Evolutionary conservation across 2,888 invertebrate genomes (phyloP).

Genomic region (Oscheius sp.): DNA sequence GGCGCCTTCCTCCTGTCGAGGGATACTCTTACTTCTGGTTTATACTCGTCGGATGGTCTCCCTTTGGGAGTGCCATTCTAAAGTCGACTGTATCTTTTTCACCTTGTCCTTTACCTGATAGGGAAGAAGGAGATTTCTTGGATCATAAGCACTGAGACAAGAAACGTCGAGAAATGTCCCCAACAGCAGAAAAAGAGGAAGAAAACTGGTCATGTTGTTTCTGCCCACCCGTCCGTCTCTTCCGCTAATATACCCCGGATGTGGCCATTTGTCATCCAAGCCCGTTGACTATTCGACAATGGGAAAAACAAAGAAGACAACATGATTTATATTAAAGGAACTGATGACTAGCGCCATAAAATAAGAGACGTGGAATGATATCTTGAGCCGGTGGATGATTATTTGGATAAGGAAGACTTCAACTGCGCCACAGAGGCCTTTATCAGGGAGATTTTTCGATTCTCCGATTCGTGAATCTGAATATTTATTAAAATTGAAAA

Average conservation of each 20-base stretch:
- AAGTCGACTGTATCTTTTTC: not conserved
- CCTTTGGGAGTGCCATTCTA: not conserved
- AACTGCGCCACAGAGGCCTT: conserved; percentile 22
- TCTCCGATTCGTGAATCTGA: conserved; percentile 5
- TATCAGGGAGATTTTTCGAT: conserved; percentile 16
- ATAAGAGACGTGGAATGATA: not conserved
- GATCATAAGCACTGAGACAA: not conserved
- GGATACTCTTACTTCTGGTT: not conserved
- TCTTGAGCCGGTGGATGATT: conserved; percentile 5
- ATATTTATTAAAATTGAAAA: not conserved
- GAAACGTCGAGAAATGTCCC: too few relatives aligned
- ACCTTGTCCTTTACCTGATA: not conserved
- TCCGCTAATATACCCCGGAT: too few relatives aligned
- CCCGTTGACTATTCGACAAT: too few relatives aligned
- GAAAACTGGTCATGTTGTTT: too few relatives aligned
- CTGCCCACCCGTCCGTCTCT: too few relatives aligned
- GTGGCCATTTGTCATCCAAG: too few relatives aligned
- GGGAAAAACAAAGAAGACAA: not conserved
- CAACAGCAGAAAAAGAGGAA: too few relatives aligned
- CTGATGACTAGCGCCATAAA: not conserved
- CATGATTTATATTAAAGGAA: not conserved
- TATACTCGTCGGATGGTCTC: not conserved
- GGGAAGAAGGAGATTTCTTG: not conserved
- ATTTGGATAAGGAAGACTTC: conserved; percentile 17
- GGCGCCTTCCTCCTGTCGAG: not conserved